These are phyloP conservation scores for Sesia bembeciformis DNA, from an alignment of 2,888 invertebrate genomes.

Conservation along the genomic window DNA sequence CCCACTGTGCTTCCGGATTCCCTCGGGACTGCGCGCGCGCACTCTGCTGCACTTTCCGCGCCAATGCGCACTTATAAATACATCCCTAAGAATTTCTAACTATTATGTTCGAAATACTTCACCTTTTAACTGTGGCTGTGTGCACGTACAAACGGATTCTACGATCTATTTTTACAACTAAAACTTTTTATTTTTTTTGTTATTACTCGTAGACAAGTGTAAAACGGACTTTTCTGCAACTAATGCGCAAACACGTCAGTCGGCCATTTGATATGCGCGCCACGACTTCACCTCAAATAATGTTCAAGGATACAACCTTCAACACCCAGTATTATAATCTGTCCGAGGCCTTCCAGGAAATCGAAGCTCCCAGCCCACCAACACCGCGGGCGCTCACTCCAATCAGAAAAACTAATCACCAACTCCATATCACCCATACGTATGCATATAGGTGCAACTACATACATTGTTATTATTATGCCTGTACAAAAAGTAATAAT, in stretches of 20 bases:
- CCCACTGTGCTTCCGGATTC: constrained; percentile 53
- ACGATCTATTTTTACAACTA: too few relatives aligned
- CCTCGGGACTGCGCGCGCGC: constrained; percentile 41
- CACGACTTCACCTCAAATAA: constrained; percentile 27
- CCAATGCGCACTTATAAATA: constrained; percentile 7
- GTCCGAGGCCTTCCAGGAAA: constrained; percentile 56
- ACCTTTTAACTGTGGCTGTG: too few relatives aligned
- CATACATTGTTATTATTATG: not conserved
- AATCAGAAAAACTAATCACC: constrained; percentile 21
- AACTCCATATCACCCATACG: not conserved
- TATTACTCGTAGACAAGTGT: too few relatives aligned
- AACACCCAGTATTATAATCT: constrained; percentile 41
- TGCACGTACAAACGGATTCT: too few relatives aligned
- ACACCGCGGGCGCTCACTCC: constrained; percentile 11
- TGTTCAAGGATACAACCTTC: constrained; percentile 31
- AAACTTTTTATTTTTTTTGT: too few relatives aligned
- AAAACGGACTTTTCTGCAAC: too few relatives aligned
- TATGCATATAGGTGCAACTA: not conserved
- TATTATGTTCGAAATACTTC: not conserved
- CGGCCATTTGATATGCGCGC: not conserved
- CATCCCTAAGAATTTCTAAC: not conserved
- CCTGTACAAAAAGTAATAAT: not conserved
- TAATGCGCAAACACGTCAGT: not conserved
- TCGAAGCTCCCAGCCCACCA: constrained; percentile 4
- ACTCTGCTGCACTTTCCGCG: constrained; percentile 20